phyloP scores from a whole-genome alignment of 2,113 vertebrate genomes.

The Chaenocephalus aceratus region DNA sequence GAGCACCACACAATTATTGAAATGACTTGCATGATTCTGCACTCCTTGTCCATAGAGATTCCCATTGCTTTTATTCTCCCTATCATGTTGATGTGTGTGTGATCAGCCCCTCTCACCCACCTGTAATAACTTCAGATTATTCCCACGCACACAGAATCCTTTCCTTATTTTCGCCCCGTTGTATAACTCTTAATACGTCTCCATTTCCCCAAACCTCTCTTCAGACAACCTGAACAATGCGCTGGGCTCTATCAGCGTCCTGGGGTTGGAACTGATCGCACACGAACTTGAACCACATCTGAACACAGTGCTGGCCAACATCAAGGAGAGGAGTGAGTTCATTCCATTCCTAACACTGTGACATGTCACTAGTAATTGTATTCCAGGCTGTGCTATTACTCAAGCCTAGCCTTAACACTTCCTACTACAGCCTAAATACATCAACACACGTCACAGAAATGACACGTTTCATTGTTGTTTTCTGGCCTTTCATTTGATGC shows the following conservation, averaged over 20 bases:
- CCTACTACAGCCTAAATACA: background rate
- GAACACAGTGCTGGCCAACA: slow-evolving; percentile 74
- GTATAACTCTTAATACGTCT: slow-evolving; percentile 2
- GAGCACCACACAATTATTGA: background rate
- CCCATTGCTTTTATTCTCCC: background rate
- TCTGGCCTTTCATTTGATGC: slow-evolving; percentile 3
- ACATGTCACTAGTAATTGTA: background rate
- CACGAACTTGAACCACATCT: slow-evolving; percentile 81
- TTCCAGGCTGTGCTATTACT: background rate
- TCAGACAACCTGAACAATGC: slow-evolving; percentile 79
- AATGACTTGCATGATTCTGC: background rate
- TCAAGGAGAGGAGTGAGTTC: slow-evolving; percentile 76
- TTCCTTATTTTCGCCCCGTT: background rate
- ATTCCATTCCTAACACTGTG: background rate
- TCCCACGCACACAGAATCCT: background rate
- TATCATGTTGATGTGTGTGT: background rate
- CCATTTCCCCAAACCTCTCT: background rate
- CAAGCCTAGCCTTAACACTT: too few relatives aligned
- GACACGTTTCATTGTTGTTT: background rate
- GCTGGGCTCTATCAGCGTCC: slow-evolving; percentile 77
- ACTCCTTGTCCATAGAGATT: background rate
- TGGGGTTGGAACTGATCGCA: slow-evolving; percentile 78
- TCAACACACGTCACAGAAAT: background rate
- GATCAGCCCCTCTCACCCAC: background rate
- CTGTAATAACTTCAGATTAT: background rate